These are phyloP conservation scores for Scomberomorus guttatus DNA, from an alignment of 2,797 vertebrate species.

Conservation along the genomic window DNA sequence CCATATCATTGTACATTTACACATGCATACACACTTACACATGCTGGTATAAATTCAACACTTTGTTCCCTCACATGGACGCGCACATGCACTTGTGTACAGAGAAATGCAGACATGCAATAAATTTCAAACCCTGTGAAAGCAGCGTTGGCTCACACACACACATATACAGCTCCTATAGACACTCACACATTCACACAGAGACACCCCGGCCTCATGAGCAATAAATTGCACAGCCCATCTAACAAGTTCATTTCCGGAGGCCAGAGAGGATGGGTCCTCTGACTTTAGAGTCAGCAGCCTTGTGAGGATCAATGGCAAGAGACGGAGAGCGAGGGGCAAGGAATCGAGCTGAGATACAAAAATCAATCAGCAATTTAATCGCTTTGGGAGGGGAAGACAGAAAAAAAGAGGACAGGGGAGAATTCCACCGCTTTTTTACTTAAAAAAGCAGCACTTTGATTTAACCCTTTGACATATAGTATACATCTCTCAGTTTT, in stretches of 20 bases:
- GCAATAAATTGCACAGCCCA: slow-evolving; percentile 87
- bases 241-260: slow-evolving; percentile 90
- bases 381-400: slow-evolving; percentile 81
- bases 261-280: slow-evolving; percentile 84
- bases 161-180: slow-evolving; percentile 61
- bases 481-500: slow-evolving; percentile 68
- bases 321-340: slow-evolving; percentile 82
- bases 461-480: slow-evolving; percentile 78
- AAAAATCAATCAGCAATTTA: slow-evolving; percentile 91
- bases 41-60: slow-evolving; percentile 63
- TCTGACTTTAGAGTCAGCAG: slow-evolving; percentile 88
- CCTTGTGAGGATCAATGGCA: slow-evolving; percentile 87
- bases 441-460: slow-evolving; percentile 77
- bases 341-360: slow-evolving; percentile 85
- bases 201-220: slow-evolving; percentile 81
- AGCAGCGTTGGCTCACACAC: slow-evolving; percentile 50
- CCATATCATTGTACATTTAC: background rate
- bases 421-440: slow-evolving; percentile 80
- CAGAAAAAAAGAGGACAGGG: slow-evolving; percentile 62
- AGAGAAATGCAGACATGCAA: slow-evolving; percentile 80
- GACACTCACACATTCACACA: slow-evolving; percentile 73
- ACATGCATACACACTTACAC: slow-evolving; percentile 40
- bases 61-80: slow-evolving; percentile 43
- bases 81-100: slow-evolving; percentile 44
- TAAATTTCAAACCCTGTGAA: slow-evolving; percentile 75